phyloP scores from a whole-genome alignment of 23 tunicate species.

The Clavelina lepadiformis region DNA sequence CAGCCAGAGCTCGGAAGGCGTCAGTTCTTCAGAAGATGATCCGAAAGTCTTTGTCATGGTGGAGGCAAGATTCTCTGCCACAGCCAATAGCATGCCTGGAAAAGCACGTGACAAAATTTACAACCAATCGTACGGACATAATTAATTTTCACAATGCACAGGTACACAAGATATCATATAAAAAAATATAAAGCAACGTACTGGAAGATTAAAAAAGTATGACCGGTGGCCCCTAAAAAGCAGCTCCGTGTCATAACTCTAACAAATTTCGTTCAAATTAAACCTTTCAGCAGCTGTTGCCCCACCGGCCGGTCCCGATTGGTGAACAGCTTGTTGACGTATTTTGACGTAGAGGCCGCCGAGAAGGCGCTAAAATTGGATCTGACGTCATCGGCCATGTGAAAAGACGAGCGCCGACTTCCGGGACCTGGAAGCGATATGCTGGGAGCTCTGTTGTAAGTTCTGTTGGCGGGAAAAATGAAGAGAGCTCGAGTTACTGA shows the following conservation, averaged over 20 bases:
- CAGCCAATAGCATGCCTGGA: constrained; percentile 76
- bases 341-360: constrained; percentile 29
- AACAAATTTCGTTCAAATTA: too few relatives aligned
- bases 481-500: background rate
- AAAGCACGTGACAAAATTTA: background rate
- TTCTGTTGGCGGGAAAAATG: background rate
- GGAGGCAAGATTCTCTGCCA: constrained; percentile 62
- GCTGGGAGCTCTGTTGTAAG: background rate
- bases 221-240: too few relatives aligned
- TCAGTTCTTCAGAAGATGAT: constrained; percentile 15
- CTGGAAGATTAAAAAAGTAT: too few relatives aligned
- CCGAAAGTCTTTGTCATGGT: constrained; percentile 40
- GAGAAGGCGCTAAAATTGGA: constrained; percentile 74
- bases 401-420: background rate
- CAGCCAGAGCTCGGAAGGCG: constrained; percentile 54
- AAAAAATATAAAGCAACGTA: too few relatives aligned
- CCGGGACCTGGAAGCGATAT: constrained; percentile 6
- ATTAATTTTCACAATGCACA: too few relatives aligned
- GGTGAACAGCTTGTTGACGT: constrained; percentile 69
- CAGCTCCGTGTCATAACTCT: too few relatives aligned
- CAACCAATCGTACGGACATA: too few relatives aligned
- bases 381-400: constrained; percentile 47
- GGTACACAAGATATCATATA: too few relatives aligned
- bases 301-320: constrained; percentile 89
- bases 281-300: constrained; percentile 67